These are phyloP conservation scores for Pyrgilauda ruficollis DNA, from an alignment of 2,113 vertebrate species.

Conservation along the genomic window DNA sequence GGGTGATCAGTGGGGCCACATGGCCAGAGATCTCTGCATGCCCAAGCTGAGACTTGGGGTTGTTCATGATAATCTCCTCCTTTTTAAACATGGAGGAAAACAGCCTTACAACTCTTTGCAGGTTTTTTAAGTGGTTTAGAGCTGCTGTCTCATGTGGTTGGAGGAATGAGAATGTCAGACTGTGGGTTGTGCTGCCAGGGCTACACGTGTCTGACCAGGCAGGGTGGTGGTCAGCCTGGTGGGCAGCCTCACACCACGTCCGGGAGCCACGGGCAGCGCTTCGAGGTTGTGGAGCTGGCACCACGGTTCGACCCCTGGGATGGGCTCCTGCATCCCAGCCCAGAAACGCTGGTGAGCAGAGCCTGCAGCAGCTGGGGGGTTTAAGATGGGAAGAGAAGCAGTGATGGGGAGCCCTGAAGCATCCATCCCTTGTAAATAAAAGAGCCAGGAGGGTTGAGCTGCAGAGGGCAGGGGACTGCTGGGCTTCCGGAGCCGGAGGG, in stretches of 20 bases:
- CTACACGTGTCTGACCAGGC: fast-evolving
- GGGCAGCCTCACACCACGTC: fast-evolving
- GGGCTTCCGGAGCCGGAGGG: neutral
- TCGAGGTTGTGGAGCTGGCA: neutral
- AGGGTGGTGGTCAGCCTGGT: neutral
- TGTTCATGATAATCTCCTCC: neutral
- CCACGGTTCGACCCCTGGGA: neutral
- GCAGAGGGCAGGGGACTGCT: neutral
- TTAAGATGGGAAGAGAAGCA: neutral
- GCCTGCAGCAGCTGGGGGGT: fast-evolving
- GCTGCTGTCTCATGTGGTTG: neutral
- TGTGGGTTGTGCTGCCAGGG: neutral
- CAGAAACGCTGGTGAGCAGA: fast-evolving
- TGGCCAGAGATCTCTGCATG: neutral
- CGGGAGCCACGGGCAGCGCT: fast-evolving
- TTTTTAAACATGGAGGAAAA: neutral
- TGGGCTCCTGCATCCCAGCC: neutral
- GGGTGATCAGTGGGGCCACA: fast-evolving
- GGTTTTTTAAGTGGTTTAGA: neutral
- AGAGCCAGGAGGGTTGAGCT: neutral
- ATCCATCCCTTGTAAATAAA: neutral
- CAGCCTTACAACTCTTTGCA: neutral
- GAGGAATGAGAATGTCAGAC: neutral
- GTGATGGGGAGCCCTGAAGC: neutral
- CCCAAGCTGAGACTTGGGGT: neutral